Evolutionary conservation across 2,888 invertebrate genomes (phyloP).

Genomic region (Coremacera marginata): DNA sequence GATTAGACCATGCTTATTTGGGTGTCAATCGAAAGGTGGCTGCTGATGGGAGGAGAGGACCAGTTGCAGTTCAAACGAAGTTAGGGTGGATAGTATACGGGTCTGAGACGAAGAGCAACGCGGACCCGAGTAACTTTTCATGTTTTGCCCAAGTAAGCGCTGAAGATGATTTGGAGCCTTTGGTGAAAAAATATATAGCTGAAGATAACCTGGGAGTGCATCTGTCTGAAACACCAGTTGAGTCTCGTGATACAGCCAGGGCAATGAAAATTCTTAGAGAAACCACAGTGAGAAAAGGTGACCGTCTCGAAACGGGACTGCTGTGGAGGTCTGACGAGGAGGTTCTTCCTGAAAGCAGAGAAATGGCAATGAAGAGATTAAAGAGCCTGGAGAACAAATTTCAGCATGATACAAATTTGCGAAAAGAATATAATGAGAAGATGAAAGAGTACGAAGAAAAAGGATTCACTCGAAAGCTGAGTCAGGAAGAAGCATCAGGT

Average conservation of each 20-base stretch:
- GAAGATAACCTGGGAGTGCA: no score
- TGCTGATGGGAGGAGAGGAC: constrained; percentile 23
- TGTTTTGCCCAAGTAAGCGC: no score
- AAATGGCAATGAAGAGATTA: constrained; percentile 46
- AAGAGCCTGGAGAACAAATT: constrained; percentile 43
- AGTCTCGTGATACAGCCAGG: no score
- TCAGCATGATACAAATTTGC: constrained; percentile 37
- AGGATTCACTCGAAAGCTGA: constrained; percentile 47
- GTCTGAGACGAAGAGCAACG: no score
- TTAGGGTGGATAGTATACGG: no score
- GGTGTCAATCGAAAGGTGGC: constrained; percentile 9
- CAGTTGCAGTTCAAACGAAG: neutral
- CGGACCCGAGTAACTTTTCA: no score
- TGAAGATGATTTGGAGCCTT: no score
- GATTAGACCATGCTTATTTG: constrained; percentile 37
- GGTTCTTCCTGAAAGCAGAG: constrained; percentile 34
- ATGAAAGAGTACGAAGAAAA: constrained; percentile 44
- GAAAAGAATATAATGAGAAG: constrained; percentile 36
- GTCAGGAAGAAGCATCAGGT: constrained; percentile 36
- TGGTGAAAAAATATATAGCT: no score
- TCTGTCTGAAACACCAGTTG: no score
- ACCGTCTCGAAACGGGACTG: constrained; percentile 33
- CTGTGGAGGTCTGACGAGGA: constrained; percentile 36
- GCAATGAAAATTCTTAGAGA: no score
- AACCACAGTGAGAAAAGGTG: neutral